phyloP scores from a whole-genome alignment of 92 coral and sea anemone species.

The Nematostella vectensis region DNA sequence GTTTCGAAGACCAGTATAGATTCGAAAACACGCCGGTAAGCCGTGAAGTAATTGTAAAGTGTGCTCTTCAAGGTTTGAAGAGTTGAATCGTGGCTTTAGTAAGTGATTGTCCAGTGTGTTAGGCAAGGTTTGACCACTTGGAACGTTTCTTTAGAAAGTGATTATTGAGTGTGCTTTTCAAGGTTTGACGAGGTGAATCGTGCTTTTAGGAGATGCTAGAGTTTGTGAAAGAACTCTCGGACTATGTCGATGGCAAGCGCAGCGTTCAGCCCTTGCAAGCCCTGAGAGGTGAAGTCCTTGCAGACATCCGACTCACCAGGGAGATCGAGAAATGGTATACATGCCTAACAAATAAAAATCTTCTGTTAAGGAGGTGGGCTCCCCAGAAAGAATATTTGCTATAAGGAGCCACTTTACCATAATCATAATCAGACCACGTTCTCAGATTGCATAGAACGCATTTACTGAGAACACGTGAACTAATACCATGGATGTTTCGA shows the following conservation, averaged over 20 bases:
- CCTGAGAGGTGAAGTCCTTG: constrained; percentile 58
- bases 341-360: not conserved
- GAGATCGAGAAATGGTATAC: constrained; percentile 65
- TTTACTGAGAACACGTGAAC: too few relatives aligned
- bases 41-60: constrained; percentile 1
- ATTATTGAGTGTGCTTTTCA: not conserved
- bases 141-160: constrained; percentile 38
- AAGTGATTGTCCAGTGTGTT: constrained; percentile 26
- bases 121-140: not conserved
- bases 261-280: constrained; percentile 53
- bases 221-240: constrained; percentile 64
- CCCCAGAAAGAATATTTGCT: not conserved
- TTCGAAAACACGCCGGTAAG: constrained; percentile 80
- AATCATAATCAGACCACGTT: too few relatives aligned
- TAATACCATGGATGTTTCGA: too few relatives aligned
- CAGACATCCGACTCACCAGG: constrained; percentile 67
- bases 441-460: too few relatives aligned
- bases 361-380: too few relatives aligned
- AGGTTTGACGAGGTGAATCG: not conserved
- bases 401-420: not conserved
- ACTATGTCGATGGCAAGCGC: constrained; percentile 66
- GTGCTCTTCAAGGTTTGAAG: not conserved
- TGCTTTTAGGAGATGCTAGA: constrained; percentile 57
- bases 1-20: constrained; percentile 62
- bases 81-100: constrained; percentile 16